Evolutionary conservation across 2,888 invertebrate genomes (phyloP).

Genomic region (Frankliniella intonsa): DNA sequence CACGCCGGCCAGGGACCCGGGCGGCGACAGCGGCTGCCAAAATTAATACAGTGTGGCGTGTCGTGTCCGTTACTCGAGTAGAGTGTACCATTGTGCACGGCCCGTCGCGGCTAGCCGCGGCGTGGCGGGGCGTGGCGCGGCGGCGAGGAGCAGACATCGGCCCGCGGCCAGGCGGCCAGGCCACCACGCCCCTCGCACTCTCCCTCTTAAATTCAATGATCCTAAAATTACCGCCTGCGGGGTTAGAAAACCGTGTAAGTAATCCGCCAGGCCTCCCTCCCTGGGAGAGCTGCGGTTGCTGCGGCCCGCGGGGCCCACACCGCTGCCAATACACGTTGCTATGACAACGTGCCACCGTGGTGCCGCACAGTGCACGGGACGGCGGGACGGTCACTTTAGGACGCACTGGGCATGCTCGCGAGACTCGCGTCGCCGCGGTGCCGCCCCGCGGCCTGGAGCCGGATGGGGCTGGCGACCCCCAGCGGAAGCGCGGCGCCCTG

Average conservation of each 20-base stretch:
- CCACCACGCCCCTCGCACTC: too few relatives aligned
- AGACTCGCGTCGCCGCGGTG: neutral
- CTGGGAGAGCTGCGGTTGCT: too few relatives aligned
- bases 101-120: neutral
- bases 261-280: too few relatives aligned
- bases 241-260: too few relatives aligned
- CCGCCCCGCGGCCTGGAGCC: neutral
- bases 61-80: neutral
- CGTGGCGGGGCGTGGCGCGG: neutral
- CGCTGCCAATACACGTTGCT: neutral
- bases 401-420: neutral
- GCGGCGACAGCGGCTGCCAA: neutral
- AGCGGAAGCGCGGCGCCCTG: neutral
- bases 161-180: neutral
- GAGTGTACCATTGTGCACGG: neutral
- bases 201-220: too few relatives aligned
- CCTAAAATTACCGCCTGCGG: too few relatives aligned
- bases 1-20: neutral
- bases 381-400: too few relatives aligned
- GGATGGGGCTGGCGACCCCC: neutral
- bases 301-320: too few relatives aligned
- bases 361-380: too few relatives aligned
- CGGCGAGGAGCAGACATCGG: neutral
- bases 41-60: constrained; percentile 20
- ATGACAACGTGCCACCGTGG: neutral